phyloP scores from a whole-genome alignment of 2,113 vertebrate genomes.

The Vidua chalybeata region DNA sequence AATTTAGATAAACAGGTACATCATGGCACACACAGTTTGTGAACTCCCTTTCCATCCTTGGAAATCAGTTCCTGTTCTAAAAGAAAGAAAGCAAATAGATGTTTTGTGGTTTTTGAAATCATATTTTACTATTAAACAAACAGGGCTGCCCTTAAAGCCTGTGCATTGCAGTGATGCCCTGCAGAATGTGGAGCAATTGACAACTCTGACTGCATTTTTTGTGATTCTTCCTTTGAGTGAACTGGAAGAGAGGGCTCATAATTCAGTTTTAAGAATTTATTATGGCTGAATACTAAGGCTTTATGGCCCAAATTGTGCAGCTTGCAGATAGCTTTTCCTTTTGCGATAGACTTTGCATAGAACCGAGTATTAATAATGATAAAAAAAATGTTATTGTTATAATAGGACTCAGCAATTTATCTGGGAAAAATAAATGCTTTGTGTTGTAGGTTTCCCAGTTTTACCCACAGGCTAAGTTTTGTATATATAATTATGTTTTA shows the following conservation, averaged over 20 bases:
- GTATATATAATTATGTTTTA: constrained; percentile 64
- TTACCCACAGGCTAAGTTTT: constrained; percentile 49
- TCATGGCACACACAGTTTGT: neutral
- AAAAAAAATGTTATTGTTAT: neutral
- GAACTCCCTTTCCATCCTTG: neutral
- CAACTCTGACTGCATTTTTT: neutral
- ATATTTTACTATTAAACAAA: neutral
- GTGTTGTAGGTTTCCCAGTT: neutral
- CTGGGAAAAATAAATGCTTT: constrained; percentile 48
- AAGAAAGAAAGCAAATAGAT: neutral
- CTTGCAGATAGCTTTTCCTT: neutral
- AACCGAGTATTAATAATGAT: neutral
- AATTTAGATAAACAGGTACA: neutral
- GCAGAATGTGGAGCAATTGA: neutral
- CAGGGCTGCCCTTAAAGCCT: neutral
- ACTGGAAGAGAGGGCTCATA: neutral
- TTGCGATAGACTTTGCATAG: neutral
- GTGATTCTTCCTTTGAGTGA: neutral
- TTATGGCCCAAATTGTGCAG: neutral
- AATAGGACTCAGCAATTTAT: neutral
- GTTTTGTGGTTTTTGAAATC: neutral
- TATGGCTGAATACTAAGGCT: neutral
- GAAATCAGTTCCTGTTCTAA: neutral
- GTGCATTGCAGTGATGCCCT: neutral
- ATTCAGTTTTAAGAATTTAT: neutral